Evolutionary conservation across 2,797 vertebrate species (phyloP), one percentile per base, ranked within the genome.

Genomic region (Myotis findleyi): DNA sequence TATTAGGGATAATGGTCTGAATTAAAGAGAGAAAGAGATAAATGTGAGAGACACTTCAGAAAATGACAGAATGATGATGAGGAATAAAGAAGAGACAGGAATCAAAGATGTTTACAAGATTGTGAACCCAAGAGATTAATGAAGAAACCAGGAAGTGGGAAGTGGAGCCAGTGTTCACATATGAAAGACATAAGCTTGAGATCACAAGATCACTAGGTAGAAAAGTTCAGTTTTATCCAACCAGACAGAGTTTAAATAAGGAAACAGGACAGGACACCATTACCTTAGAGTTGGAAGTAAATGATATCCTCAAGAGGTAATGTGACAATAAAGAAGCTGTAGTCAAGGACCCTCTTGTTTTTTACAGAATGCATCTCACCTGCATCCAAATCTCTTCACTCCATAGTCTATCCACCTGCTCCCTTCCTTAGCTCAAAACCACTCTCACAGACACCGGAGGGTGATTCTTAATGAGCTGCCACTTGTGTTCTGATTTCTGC

Each of bases 401-500:
- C 51, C 36, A 9, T 27, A 79, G 23, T 59, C 82, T 69, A 51
- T n/a, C 59, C 49, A 13, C 9, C 41, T 9, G 13, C 25, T 93
- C 33, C 47, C 16, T 30, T 73, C 49, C 2, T 2, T 13, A 49
- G 55, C 62, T 86, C 53, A 36, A 41, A 44, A 87, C 5, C 2
- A 6, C 7, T 38, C 44, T 59, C 36, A 44, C 3, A 55, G 71
- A 51, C n/a, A 64, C 47, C 18, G 47, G 7, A 53, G 20, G 38
- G 11, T 2, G 9, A 59, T 47, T 95, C 80, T 83, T 72, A 53
- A 89, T 69, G 36, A 82, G 23, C 6, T 68, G 47, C 77, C 55
- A 51, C 44, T 76, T 73, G 27, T 73, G 41, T 59, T 94, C 77
- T 87, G 21, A 85, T 86, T 95, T 79, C 77, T 73, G 41, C 49